Evolutionary conservation across 2,113 vertebrate species (phyloP).

Genomic region (Galeopterus variegatus): DNA sequence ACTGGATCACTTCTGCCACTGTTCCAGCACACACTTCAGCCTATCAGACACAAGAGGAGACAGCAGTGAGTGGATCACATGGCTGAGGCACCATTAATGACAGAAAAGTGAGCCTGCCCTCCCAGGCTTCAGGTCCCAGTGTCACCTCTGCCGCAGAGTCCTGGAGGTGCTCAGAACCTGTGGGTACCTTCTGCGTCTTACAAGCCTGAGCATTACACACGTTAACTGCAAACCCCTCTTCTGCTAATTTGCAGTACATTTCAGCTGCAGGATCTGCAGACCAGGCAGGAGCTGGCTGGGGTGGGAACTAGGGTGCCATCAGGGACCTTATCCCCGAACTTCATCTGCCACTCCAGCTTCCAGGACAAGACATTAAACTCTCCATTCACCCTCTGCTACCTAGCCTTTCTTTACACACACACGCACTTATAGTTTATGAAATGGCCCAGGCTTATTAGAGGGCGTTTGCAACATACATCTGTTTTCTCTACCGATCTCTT

Average conservation of each 20-base stretch:
- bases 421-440: neutral
- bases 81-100: accelerated
- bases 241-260: accelerated
- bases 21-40: constrained; percentile 98
- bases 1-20: constrained; percentile 99
- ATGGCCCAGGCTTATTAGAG: neutral
- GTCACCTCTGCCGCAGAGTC: neutral
- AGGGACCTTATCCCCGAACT: neutral
- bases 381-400: neutral
- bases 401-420: neutral
- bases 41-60: constrained; percentile 86
- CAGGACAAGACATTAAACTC: neutral
- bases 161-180: neutral
- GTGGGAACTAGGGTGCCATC: neutral
- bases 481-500: neutral
- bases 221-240: neutral
- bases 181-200: accelerated
- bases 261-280: neutral
- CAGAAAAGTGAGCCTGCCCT: accelerated
- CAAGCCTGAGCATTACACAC: neutral
- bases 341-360: neutral
- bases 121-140: neutral
- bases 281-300: neutral
- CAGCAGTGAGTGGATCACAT: neutral
- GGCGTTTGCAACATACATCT: neutral